Evolutionary conservation across 1,140 invertebrate genomes (phyloP).

Genomic region (Drosophila obscura): DNA sequence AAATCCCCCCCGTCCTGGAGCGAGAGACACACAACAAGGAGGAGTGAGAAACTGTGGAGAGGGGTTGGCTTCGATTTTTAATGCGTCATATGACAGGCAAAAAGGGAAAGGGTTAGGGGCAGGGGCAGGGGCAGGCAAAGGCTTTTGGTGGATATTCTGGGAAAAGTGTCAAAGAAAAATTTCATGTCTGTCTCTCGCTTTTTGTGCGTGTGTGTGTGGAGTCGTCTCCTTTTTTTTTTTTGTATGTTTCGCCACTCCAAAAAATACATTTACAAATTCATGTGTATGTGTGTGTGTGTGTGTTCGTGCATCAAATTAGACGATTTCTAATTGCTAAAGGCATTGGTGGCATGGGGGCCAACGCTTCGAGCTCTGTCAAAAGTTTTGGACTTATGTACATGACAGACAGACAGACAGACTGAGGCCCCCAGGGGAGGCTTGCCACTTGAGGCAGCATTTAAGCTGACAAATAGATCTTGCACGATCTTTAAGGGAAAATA

Average conservation of each 20-base stretch:
- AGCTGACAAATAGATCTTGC: no score
- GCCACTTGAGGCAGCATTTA: no score
- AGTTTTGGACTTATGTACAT: background rate
- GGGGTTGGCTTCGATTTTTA: slow-evolving; percentile 69
- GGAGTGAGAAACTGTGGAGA: background rate
- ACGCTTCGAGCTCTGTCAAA: background rate
- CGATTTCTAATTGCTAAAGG: slow-evolving; percentile 63
- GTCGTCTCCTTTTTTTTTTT: slow-evolving; percentile 2
- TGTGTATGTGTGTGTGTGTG: slow-evolving; percentile 22
- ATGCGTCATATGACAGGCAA: slow-evolving; percentile 68
- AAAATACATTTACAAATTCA: slow-evolving; percentile 50
- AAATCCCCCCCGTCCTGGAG: background rate
- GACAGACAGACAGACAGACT: background rate
- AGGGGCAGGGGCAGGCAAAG: slow-evolving; percentile 3
- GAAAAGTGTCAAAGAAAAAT: slow-evolving; percentile 74
- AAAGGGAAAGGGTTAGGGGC: slow-evolving; percentile 16
- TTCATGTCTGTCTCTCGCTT: slow-evolving; percentile 29
- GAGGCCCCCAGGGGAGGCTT: no score
- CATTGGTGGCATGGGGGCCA: background rate
- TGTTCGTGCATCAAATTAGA: slow-evolving; percentile 64
- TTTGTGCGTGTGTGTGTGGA: slow-evolving; percentile 1
- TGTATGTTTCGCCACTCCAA: slow-evolving; percentile 3
- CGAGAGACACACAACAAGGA: background rate
- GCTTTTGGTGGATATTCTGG: background rate
- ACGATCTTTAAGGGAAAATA: no score